Conservation (phyloP, 2,888 invertebrate species). For the Stenurella melanura region DNA sequence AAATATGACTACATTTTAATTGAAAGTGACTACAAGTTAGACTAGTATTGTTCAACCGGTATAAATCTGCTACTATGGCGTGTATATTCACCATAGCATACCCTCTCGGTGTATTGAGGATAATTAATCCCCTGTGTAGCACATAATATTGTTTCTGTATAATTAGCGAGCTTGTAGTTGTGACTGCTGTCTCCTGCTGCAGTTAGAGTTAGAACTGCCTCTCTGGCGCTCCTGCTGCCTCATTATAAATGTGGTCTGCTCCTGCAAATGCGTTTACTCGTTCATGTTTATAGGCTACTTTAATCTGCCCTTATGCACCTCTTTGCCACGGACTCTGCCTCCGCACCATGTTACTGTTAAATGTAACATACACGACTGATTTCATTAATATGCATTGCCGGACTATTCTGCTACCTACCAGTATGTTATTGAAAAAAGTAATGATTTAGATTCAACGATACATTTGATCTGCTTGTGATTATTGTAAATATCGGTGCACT, state of each 20-base stretch:
- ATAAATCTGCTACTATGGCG: constrained; percentile 63
- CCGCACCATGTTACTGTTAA: constrained; percentile 37
- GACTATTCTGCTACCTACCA: constrained; percentile 6
- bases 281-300: constrained; percentile 53
- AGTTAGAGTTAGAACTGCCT: constrained; percentile 62
- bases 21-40: constrained; percentile 50
- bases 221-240: constrained; percentile 51
- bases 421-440: not conserved
- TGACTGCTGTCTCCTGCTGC: constrained; percentile 66
- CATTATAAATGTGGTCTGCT: constrained; percentile 56
- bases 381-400: constrained; percentile 54
- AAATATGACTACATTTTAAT: constrained; percentile 39
- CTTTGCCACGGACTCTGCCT: constrained; percentile 31
- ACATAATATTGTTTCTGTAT: constrained; percentile 74
- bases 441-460: not conserved
- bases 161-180: constrained; percentile 72
- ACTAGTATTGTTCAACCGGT: constrained; percentile 51
- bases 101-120: constrained; percentile 71
- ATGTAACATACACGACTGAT: constrained; percentile 58
- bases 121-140: constrained; percentile 73
- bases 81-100: constrained; percentile 64
- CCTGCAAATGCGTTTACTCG: constrained; percentile 47
- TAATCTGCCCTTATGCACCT: constrained; percentile 42
- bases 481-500: no score
- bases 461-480: not conserved